A percentile compares a stretch with the other conserved stretches of the same genome.
Conservation (phyloP, 1,140 invertebrate species). For the Papilio machaon region DNA sequence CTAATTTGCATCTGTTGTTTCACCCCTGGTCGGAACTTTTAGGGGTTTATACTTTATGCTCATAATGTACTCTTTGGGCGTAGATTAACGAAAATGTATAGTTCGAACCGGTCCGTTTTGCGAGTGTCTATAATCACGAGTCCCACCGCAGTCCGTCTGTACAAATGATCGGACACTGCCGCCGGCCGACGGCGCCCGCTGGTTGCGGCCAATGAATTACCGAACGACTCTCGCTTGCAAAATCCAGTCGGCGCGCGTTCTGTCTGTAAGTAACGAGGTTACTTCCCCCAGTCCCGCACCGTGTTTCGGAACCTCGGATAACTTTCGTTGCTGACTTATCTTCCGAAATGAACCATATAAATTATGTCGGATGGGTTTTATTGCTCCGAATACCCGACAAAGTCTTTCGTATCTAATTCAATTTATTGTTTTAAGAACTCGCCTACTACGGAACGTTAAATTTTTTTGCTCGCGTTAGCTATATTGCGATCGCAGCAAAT, state of each 20-base stretch:
- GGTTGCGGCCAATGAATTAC: constrained; percentile 72
- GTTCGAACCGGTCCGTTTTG: constrained; percentile 59
- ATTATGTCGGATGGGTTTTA: constrained; percentile 68
- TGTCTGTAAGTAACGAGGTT: constrained; percentile 71
- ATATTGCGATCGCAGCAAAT: constrained; percentile 53
- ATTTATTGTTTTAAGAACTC: constrained; percentile 41
- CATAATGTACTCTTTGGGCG: constrained; percentile 57
- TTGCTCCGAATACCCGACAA: constrained; percentile 60
- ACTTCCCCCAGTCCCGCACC: constrained; percentile 57
- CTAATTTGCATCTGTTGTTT: constrained; percentile 41
- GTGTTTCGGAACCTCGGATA: constrained; percentile 67
- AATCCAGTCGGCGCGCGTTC: constrained; percentile 61
- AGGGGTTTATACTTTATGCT: constrained; percentile 48
- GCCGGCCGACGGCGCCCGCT: constrained; percentile 50
- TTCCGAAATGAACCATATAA: constrained; percentile 68
- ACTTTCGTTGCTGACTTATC: constrained; percentile 67
- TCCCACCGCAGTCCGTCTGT: constrained; percentile 41
- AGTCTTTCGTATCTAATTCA: constrained; percentile 44
- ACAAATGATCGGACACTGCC: constrained; percentile 64
- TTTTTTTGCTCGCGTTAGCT: constrained; percentile 39
- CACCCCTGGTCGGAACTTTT: constrained; percentile 41
- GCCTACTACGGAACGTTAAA: constrained; percentile 17
- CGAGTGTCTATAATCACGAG: constrained; percentile 67
- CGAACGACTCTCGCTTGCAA: constrained; percentile 69
- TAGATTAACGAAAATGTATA: constrained; percentile 57